These are phyloP conservation scores for Sminthurinus signatus DNA, from an alignment of 1,140 invertebrate species.

Conservation along the genomic window DNA sequence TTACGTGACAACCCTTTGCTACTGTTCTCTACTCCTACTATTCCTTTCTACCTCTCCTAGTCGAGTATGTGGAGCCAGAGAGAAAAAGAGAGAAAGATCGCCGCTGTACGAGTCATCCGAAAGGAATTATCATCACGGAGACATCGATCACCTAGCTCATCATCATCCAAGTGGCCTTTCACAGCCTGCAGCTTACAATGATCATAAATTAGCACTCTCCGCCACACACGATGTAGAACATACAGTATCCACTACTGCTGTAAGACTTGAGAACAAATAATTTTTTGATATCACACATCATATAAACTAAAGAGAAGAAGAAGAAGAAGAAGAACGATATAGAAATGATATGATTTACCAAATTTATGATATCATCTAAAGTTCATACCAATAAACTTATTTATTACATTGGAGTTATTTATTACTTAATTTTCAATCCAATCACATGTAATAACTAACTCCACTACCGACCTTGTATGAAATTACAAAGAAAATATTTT, in stretches of 20 bases:
- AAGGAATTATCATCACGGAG: neutral
- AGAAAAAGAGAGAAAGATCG: neutral
- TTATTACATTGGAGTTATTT: no score
- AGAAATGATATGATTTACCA: no score
- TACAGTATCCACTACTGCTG: neutral
- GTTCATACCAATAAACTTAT: no score
- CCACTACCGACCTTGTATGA: no score
- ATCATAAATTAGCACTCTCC: neutral
- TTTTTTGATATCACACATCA: neutral
- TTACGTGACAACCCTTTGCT: neutral
- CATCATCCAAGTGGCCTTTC: neutral
- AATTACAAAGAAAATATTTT: neutral
- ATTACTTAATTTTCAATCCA: no score
- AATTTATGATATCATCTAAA: no score
- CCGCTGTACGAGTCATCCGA: neutral
- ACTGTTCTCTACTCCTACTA: neutral
- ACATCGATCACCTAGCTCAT: neutral
- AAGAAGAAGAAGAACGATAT: no score
- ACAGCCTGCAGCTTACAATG: neutral
- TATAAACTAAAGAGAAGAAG: neutral
- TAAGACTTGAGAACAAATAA: no score
- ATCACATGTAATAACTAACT: no score
- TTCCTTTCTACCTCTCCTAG: neutral
- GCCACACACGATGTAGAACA: neutral
- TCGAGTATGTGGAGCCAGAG: neutral